Evolutionary conservation across 1,140 invertebrate species (phyloP).

Genomic region (Elysia chlorotica): DNA sequence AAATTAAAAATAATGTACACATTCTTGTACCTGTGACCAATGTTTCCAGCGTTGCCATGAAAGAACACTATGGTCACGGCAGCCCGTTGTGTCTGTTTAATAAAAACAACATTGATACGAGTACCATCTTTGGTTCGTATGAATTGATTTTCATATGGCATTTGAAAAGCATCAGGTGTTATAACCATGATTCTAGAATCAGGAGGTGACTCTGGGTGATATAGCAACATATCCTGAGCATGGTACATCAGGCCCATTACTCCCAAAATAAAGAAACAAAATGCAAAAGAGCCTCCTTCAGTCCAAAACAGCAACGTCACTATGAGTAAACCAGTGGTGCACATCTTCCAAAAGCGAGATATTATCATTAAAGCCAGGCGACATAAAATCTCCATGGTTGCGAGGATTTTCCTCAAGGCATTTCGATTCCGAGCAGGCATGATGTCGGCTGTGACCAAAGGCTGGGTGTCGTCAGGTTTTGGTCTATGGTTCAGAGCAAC

Average conservation of each 20-base stretch:
- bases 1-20: too few species aligned
- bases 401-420: slow-evolving; percentile 30
- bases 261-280: slow-evolving; percentile 72
- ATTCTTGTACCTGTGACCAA: slow-evolving; percentile 89
- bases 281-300: slow-evolving; percentile 76
- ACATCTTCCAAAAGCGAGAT: slow-evolving; percentile 44
- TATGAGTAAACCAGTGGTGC: slow-evolving; percentile 39
- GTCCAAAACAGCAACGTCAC: slow-evolving; percentile 80
- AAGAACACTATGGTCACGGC: slow-evolving; percentile 80
- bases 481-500: too few species aligned
- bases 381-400: slow-evolving; percentile 30
- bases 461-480: too few species aligned
- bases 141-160: slow-evolving; percentile 82
- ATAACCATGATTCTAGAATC: slow-evolving; percentile 86
- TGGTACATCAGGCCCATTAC: slow-evolving; percentile 71
- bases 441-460: not conserved
- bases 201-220: slow-evolving; percentile 85
- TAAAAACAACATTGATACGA: slow-evolving; percentile 83
- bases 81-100: slow-evolving; percentile 72
- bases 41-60: slow-evolving; percentile 96
- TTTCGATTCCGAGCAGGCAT: slow-evolving; percentile 26
- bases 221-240: slow-evolving; percentile 83
- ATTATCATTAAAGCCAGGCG: slow-evolving; percentile 34
- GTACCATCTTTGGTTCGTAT: slow-evolving; percentile 75
- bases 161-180: slow-evolving; percentile 78